Evolutionary conservation across 2,888 invertebrate genomes (phyloP), one percentile per base, ranked within the genome.

Genomic region (Lutraria lutraria): DNA sequence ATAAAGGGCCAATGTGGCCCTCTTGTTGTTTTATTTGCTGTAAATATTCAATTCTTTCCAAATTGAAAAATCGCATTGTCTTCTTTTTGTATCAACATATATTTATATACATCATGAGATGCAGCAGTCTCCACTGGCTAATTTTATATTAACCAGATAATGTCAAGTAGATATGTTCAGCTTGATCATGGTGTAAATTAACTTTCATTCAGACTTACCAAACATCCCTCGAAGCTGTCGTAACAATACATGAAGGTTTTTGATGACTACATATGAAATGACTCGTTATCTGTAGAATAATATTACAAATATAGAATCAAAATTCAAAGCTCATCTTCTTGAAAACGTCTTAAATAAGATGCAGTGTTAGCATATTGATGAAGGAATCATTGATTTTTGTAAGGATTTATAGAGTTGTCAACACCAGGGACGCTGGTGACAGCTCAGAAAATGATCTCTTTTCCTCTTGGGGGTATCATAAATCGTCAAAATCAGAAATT

Each of bases 401-500:
- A 43, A 84, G 80, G 85, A 85, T 85, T 85, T 85, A 85, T 85
- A 34, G 85, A 84, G 68, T 54, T 53, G 34, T 80, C 85, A 63
- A 31, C 60, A 15, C 34, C 29, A 31, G 85, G 52, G 85, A 85
- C 85, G 25, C 34, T 56, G 85, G 31, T 85, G 85, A 85, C 85
- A 85, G 85, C 53, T 85, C 79, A 25, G 29, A 79, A 34, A 56
- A 60, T 80, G 56, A 80, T 85, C 56, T 85, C 79, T 34, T 29
- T 79, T 34, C 56, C 85, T 80, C 85, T 60, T 19, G 85, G 85
- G 85, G 56, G 85, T 34, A 80, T 80, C 60, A 60, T 85, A 85
- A 85, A 85, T 85, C 85, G 80, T 79, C 80, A 80, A 85, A 85
- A 85, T 85, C 85, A 85, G 85, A 80, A 85, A 85, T 29, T 72